Evolutionary conservation across 2,113 vertebrate species (phyloP).

Genomic region (Oreocharis arfaki): DNA sequence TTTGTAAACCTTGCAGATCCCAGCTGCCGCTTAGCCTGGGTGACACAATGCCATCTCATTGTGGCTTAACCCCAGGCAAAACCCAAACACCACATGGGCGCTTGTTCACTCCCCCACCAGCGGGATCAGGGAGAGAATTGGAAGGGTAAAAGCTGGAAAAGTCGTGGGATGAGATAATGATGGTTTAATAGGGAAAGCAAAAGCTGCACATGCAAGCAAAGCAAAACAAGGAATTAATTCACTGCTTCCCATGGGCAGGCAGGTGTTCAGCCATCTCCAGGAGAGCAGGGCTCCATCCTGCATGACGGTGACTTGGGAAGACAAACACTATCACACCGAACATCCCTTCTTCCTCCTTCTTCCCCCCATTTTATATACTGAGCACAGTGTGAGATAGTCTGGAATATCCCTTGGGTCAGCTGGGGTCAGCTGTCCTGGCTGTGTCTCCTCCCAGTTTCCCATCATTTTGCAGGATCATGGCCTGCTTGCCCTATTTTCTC

Average conservation of each 20-base stretch:
- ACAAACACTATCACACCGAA: background rate
- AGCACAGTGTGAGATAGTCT: background rate
- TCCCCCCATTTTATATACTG: background rate
- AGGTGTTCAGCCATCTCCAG: background rate
- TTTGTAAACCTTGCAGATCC: background rate
- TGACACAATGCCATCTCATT: background rate
- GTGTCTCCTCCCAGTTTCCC: background rate
- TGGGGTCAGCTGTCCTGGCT: background rate
- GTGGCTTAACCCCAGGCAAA: background rate
- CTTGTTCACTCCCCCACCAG: background rate
- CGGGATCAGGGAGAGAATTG: fast-evolving
- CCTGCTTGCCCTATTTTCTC: background rate
- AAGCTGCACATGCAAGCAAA: background rate
- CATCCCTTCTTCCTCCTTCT: background rate
- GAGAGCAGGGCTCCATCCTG: background rate
- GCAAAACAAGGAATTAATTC: background rate
- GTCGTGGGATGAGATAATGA: background rate
- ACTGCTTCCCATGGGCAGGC: background rate
- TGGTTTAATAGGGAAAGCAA: background rate
- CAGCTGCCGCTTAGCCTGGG: background rate
- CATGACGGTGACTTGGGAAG: background rate
- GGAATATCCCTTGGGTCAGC: background rate
- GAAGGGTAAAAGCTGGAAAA: background rate
- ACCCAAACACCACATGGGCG: background rate
- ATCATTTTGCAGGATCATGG: fast-evolving